phyloP scores from a whole-genome alignment of 2,113 vertebrate species.

The Oryzias woworae region DNA sequence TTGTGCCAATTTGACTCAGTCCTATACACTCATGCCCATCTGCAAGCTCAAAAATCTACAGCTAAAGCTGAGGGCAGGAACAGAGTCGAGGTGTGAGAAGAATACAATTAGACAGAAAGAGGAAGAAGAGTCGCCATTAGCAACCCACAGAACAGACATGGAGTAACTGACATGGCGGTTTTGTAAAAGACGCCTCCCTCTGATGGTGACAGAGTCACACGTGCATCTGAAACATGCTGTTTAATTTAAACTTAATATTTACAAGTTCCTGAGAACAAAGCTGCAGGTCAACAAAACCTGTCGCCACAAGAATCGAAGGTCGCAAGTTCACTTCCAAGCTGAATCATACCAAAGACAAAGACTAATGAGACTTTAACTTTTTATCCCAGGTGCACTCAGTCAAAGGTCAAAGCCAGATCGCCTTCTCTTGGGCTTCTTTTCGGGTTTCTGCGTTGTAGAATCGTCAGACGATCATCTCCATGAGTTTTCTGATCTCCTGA shows the following conservation, averaged over 20 bases:
- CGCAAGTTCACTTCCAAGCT: too few relatives aligned
- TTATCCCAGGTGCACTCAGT: too few relatives aligned
- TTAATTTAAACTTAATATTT: neutral
- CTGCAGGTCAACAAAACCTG: neutral
- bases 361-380: too few relatives aligned
- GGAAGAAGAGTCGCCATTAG: conserved; percentile 24
- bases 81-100: neutral
- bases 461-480: neutral
- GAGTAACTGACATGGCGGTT: neutral
- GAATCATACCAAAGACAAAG: too few relatives aligned
- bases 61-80: conserved; percentile 6
- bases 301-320: too few relatives aligned
- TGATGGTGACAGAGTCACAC: neutral
- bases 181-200: conserved; percentile 23
- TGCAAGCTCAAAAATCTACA: neutral
- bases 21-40: neutral
- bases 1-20: neutral
- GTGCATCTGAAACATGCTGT: conserved; percentile 8
- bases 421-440: too few relatives aligned
- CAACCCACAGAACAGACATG: neutral
- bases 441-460: too few relatives aligned
- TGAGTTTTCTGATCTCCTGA: neutral
- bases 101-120: conserved; percentile 24
- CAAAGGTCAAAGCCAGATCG: too few relatives aligned
- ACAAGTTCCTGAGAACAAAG: neutral